These are phyloP conservation scores for Pyrocoelia pectoralis DNA, from an alignment of 2,888 invertebrate genomes.

Conservation along the genomic window DNA sequence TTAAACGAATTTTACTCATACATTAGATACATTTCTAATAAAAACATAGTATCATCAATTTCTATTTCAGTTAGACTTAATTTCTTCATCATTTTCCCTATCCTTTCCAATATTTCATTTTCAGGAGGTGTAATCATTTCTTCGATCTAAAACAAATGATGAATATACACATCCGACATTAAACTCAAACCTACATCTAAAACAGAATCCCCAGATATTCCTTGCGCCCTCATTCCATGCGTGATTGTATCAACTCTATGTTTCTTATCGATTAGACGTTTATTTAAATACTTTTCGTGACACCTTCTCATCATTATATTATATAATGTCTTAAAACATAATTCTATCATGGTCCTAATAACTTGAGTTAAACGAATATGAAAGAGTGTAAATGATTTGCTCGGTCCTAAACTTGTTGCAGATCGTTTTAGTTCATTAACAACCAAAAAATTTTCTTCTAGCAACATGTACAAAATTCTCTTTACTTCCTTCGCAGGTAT, in stretches of 20 bases:
- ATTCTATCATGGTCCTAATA: constrained; percentile 72
- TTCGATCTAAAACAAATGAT: constrained; percentile 68
- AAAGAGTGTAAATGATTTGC: constrained; percentile 82
- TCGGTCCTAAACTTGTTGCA: constrained; percentile 71
- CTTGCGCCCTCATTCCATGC: constrained; percentile 79
- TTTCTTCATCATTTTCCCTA: constrained; percentile 78
- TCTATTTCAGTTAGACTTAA: constrained; percentile 81
- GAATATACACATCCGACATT: not conserved
- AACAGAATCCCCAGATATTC: constrained; percentile 80
- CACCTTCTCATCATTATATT: constrained; percentile 74
- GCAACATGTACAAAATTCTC: constrained; percentile 81
- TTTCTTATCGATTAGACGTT: constrained; percentile 85
- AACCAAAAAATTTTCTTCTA: constrained; percentile 80
- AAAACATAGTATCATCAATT: constrained; percentile 82
- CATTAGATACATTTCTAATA: constrained; percentile 78
- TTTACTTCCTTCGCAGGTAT: constrained; percentile 94
- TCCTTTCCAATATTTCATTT: constrained; percentile 74
- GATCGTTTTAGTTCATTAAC: constrained; percentile 70
- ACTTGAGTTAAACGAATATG: constrained; percentile 76
- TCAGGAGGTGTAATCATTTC: constrained; percentile 91
- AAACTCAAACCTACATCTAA: constrained; percentile 69
- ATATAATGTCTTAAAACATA: constrained; percentile 74
- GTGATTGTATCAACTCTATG: constrained; percentile 84
- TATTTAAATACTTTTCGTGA: constrained; percentile 72
- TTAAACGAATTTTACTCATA: constrained; percentile 57